Base-by-base conservation (phyloP, 2,113 vertebrate species). In the Athene noctua region DNA sequence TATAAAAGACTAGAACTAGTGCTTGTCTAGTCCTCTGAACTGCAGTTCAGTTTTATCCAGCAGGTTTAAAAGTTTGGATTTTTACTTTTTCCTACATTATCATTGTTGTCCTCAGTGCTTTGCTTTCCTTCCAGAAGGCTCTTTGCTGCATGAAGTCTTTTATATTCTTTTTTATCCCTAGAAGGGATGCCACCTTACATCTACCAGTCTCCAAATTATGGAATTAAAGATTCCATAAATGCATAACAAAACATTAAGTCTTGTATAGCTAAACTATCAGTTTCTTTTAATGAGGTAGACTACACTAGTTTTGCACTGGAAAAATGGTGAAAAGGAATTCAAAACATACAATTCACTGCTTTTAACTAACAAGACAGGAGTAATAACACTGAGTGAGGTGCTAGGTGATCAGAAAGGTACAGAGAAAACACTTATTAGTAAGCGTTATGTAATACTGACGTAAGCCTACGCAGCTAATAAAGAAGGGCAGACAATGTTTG, bases 1-100 rank as follows among this genome's bases (percentile, higher is more conserved):
- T 67, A 84, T 80, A 74, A 77, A 92, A 95, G 90, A 40, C 84
- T 78, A 71, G 83, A 95, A 51, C 66, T 40, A 40, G 82, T 67
- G 81, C 86, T 90, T 71, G 65, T 54, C 71, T 73, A 4, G 52
- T 55, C 68, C 84, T 97, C 92, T 94, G 84, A 86, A 22, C 70
- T 36, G 34, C 70, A 77, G 34, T 71, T 91, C 54, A 51, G 49
- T 77, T 63, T 70, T 81, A 15, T 88, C 78, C 32, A 20, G 34
- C 89, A 96, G 46, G 32, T 92, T 93, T 94, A 30, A 65, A 80
- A 94, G 47, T 58, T 82, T 55, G 74, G 46, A 7, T 68, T 96
- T 94, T 83, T 27, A 71, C 73, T 88, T 91, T 78, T 72, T 65
- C 26, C 81, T 93, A 13, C 47, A 32, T 97, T 80, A 32, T 82